phyloP scores from a whole-genome alignment of 2,797 vertebrate species.

The Trachops cirrhosus region DNA sequence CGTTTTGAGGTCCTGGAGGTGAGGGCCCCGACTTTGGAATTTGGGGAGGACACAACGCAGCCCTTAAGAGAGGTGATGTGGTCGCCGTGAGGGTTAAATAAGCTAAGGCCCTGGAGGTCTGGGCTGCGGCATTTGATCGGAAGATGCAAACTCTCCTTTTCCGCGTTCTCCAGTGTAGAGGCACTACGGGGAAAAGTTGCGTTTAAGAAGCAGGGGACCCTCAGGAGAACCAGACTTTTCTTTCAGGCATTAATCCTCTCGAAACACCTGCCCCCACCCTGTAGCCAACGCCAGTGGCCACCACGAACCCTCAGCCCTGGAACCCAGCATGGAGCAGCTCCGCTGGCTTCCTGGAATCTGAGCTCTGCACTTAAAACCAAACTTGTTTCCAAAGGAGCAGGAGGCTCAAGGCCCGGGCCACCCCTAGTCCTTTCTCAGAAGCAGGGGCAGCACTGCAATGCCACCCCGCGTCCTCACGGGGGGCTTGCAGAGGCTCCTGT shows the following conservation, averaged over 20 bases:
- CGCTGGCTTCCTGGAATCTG: background rate
- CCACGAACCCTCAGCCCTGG: background rate
- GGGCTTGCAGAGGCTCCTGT: background rate
- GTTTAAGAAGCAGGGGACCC: background rate
- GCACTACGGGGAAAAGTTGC: background rate
- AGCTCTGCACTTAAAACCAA: conserved; percentile 40
- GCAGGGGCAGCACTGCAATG: background rate
- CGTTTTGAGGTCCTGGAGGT: background rate
- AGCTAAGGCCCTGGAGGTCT: background rate
- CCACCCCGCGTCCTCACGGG: background rate
- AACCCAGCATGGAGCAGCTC: background rate
- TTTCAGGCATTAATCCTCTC: conserved; percentile 46
- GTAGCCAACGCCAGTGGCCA: background rate
- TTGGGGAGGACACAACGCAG: no score
- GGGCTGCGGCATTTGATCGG: background rate
- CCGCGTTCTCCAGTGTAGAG: background rate
- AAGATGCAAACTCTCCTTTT: background rate
- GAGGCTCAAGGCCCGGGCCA: conserved; percentile 15
- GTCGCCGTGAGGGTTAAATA: background rate
- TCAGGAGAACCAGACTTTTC: conserved; percentile 16
- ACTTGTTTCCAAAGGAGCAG: conserved; percentile 56
- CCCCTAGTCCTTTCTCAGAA: conserved; percentile 63
- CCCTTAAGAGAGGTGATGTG: background rate
- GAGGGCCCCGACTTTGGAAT: background rate
- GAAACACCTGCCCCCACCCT: background rate